Evolutionary conservation across 2,113 vertebrate species (phyloP), one percentile per base, ranked within the genome.

Genomic region (Eptatretus burgeri): DNA sequence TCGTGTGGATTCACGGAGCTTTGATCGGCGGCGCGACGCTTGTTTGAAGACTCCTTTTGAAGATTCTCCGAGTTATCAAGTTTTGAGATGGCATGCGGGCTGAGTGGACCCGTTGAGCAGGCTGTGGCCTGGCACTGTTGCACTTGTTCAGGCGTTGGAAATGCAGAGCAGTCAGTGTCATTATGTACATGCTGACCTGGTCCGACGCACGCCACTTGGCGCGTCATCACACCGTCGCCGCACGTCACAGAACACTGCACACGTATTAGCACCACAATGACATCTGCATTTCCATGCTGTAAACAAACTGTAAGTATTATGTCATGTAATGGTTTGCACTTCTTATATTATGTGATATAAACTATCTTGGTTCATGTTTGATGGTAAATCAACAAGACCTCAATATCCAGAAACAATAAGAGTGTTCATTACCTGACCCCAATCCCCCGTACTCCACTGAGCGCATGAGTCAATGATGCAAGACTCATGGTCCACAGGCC

Each of bases 131-230:
- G n/a, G 9, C n/a, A 12, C 56, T 81, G 81, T 65, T 89, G 95
- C 69, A 88, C 91, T 74, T 94, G 89, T 56, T 83, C 78, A 0
- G 75, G 78, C 68, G 76, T 73, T 14, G 88, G 91, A 67, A 79
- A 74, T 68, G 71, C 71, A 13, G 56, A n/a, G 56, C n/a, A n/a
- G 56, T 17, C 56, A 19, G 56, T 19, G 56, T 60, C n/a, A 20
- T 82, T 80, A 52, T 84, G 78, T 69, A 82, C 73, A 60, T 84
- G 88, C 70, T 91, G 82, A 52, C 72, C 83, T 75, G 83, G 84
- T 77, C 83, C 81, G 74, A 93, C 72, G 66, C 91, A 98, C 62
- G 79, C 70, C 67, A 91, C 82, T 74, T 93, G 83, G 49, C 89
- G 79, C 18, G 78, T 81, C 9, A 81, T 81, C 2, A 60, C 12